These are phyloP conservation scores for Pseudoatta argentina DNA, from an alignment of 1,140 invertebrate species.

Conservation along the genomic window DNA sequence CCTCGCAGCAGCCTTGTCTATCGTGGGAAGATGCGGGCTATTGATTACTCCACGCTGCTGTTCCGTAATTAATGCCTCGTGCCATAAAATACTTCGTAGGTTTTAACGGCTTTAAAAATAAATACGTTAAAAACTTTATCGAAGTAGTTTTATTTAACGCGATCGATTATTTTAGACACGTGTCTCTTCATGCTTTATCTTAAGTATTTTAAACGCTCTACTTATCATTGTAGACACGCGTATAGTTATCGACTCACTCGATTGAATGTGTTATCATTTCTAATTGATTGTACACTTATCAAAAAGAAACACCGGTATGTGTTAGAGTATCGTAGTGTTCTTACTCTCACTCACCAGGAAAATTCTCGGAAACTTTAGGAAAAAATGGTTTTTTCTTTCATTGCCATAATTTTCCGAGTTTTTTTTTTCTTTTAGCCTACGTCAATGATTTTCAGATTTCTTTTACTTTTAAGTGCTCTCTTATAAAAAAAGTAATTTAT, in stretches of 20 bases:
- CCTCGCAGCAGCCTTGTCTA: background rate
- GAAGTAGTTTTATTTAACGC: background rate
- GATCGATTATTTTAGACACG: background rate
- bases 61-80: conserved; percentile 31
- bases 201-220: background rate
- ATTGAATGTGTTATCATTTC: background rate
- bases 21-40: conserved; percentile 24
- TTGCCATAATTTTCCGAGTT: too few species aligned
- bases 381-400: too few species aligned
- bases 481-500: too few species aligned
- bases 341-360: too few species aligned
- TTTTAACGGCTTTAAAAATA: background rate
- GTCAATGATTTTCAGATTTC: too few species aligned
- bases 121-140: conserved; percentile 14
- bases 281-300: background rate
- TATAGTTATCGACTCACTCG: conserved; percentile 1
- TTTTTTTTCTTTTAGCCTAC: too few species aligned
- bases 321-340: background rate
- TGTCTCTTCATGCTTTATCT: background rate
- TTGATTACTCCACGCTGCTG: conserved; percentile 29
- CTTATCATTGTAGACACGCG: background rate
- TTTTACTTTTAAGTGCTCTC: too few species aligned
- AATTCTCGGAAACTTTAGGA: too few species aligned
- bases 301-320: background rate
- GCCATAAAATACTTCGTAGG: background rate